A percentile compares a stretch with the other conserved stretches of the same genome.
These are phyloP conservation scores for Ditylenchus dipsaci DNA, from an alignment of 1,140 invertebrate species.

Conservation along the genomic window DNA sequence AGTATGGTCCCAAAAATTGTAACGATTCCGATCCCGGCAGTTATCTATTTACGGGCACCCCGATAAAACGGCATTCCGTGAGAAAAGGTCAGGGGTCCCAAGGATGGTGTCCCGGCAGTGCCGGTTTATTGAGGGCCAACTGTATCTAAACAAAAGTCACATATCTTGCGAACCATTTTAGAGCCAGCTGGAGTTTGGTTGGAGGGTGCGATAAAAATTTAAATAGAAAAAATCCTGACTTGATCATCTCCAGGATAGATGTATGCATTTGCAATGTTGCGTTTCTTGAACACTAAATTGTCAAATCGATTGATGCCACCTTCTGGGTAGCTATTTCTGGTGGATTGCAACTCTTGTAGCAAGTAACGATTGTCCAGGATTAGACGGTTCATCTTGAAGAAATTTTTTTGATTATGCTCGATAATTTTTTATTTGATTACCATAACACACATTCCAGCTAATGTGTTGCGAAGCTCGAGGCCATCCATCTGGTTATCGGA, in stretches of 20 bases:
- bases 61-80: too few species aligned
- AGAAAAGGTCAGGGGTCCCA: too few species aligned
- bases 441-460: slow-evolving; percentile 24
- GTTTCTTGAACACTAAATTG: slow-evolving; percentile 25
- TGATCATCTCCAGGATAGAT: slow-evolving; percentile 16
- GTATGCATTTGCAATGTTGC: slow-evolving; percentile 3
- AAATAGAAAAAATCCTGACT: too few species aligned
- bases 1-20: too few species aligned
- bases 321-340: slow-evolving; percentile 4
- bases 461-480: slow-evolving; percentile 6
- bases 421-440: background rate
- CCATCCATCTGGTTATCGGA: slow-evolving; percentile 4
- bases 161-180: too few species aligned
- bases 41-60: too few species aligned
- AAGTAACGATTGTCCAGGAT: slow-evolving; percentile 28
- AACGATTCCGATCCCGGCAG: too few species aligned
- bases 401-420: background rate
- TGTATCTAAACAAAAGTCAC: too few species aligned
- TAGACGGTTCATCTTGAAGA: slow-evolving; percentile 25
- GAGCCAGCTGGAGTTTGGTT: too few species aligned
- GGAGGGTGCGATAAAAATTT: too few species aligned
- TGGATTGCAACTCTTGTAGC: slow-evolving; percentile 17
- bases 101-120: too few species aligned
- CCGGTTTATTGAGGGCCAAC: too few species aligned
- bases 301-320: slow-evolving; percentile 10